Conservation (phyloP, 2,888 invertebrate genomes). For the Eugnorisma glareosa region DNA sequence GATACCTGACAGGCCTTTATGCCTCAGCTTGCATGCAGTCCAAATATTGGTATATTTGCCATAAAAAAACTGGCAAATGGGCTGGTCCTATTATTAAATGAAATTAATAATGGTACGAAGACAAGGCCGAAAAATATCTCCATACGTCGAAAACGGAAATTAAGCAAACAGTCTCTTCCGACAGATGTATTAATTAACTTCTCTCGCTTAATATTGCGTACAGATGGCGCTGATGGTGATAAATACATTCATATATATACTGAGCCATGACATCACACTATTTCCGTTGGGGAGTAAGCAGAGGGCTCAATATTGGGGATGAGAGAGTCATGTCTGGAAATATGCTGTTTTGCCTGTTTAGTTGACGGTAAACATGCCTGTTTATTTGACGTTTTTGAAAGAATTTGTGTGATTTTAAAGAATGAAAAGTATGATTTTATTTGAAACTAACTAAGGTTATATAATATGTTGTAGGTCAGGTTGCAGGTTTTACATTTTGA, state of each 20-base stretch:
- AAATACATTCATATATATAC: slow-evolving; percentile 41
- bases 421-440: too few species aligned
- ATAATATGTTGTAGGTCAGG: too few species aligned
- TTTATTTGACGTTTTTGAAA: neutral
- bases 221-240: slow-evolving; percentile 63
- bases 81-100: neutral
- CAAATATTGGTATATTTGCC: neutral
- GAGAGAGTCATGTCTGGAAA: neutral
- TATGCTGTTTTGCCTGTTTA: slow-evolving; percentile 1
- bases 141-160: slow-evolving; percentile 58
- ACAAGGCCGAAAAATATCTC: slow-evolving; percentile 22
- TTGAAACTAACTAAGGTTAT: too few species aligned
- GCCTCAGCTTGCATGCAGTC: neutral
- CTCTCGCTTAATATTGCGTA: slow-evolving; percentile 55
- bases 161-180: slow-evolving; percentile 70
- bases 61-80: neutral
- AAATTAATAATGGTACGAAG: slow-evolving; percentile 24
- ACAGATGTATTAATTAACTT: slow-evolving; percentile 79
- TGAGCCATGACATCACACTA: slow-evolving; percentile 40
- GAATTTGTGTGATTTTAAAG: too few species aligned
- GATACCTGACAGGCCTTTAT: neutral
- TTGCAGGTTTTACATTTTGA: too few species aligned
- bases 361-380: neutral
- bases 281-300: slow-evolving; percentile 40
- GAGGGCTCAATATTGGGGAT: neutral